phyloP scores from a whole-genome alignment of 2,888 invertebrate species.

The Scaptomyza tumidula region DNA sequence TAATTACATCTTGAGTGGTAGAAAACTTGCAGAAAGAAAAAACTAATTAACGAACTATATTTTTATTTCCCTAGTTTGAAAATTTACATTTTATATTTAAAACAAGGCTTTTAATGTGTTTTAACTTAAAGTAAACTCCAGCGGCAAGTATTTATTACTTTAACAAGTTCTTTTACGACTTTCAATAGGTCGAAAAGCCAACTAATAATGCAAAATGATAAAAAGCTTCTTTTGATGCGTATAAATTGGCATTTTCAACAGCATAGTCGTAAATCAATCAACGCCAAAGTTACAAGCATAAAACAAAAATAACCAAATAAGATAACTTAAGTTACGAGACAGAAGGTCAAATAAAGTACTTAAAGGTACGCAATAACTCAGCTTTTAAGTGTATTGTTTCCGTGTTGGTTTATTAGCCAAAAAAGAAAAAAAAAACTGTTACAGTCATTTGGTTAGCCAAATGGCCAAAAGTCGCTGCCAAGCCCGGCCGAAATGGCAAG shows the following conservation, averaged over 20 bases:
- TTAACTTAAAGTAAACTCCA: neutral
- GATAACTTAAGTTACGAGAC: slow-evolving; percentile 2
- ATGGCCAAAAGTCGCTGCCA: slow-evolving; percentile 53
- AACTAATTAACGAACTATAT: too few species aligned
- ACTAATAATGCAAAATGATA: slow-evolving; percentile 2
- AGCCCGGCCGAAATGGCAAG: slow-evolving; percentile 63
- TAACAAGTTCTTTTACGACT: neutral
- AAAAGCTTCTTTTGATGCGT: slow-evolving; percentile 16
- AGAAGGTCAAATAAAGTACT: slow-evolving; percentile 10
- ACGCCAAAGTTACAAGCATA: slow-evolving; percentile 6
- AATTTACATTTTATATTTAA: too few species aligned
- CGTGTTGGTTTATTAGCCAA: slow-evolving; percentile 32
- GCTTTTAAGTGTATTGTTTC: slow-evolving; percentile 43
- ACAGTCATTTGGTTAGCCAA: slow-evolving; percentile 29
- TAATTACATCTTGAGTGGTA: too few species aligned
- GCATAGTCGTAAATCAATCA: slow-evolving; percentile 45
- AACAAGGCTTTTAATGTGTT: too few species aligned
- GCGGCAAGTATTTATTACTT: neutral
- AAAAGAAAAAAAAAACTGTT: slow-evolving; percentile 40
- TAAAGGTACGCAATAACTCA: slow-evolving; percentile 16
- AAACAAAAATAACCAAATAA: slow-evolving; percentile 24
- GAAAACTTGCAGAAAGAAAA: too few species aligned
- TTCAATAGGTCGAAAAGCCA: neutral
- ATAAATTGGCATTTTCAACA: slow-evolving; percentile 13
- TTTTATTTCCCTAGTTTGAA: too few species aligned